Evolutionary conservation across 2,888 invertebrate species (phyloP).

Genomic region (Coleophora deauratella): DNA sequence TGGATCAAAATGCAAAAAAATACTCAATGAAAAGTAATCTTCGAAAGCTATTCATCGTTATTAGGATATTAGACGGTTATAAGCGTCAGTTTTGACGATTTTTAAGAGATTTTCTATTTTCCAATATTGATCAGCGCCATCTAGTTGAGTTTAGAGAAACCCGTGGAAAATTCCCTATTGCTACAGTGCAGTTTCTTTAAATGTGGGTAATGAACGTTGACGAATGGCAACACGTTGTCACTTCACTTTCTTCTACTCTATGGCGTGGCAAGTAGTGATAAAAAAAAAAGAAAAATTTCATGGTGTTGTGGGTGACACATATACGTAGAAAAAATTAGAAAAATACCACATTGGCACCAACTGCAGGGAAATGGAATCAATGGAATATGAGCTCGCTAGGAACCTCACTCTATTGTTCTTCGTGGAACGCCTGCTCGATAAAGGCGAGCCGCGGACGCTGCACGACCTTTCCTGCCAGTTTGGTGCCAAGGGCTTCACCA

Average conservation of each 20-base stretch:
- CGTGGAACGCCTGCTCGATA: slow-evolving; percentile 97
- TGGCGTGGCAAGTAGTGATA: slow-evolving; percentile 33
- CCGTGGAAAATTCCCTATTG: no score
- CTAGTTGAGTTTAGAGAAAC: no score
- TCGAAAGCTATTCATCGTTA: no score
- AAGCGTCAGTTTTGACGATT: no score
- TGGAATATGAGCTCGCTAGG: slow-evolving; percentile 94
- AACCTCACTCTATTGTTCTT: slow-evolving; percentile 98
- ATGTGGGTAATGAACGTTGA: no score
- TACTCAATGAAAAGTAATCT: no score
- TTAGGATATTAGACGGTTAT: no score
- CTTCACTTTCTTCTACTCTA: slow-evolving; percentile 43
- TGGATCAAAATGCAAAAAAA: no score
- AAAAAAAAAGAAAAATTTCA: slow-evolving; percentile 63
- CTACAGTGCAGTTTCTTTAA: no score
- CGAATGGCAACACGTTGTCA: no score
- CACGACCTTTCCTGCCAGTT: slow-evolving; percentile 99
- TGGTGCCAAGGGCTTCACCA: slow-evolving; percentile 98
- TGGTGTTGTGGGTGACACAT: slow-evolving; percentile 75
- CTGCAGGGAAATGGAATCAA: slow-evolving; percentile 86
- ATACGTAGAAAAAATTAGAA: slow-evolving; percentile 68
- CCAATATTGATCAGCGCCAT: no score
- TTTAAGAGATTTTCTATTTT: no score
- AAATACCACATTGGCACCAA: slow-evolving; percentile 64
- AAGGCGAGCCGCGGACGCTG: slow-evolving; percentile 94